Conservation (phyloP, 2,113 vertebrate genomes). For the Cariama cristata region DNA sequence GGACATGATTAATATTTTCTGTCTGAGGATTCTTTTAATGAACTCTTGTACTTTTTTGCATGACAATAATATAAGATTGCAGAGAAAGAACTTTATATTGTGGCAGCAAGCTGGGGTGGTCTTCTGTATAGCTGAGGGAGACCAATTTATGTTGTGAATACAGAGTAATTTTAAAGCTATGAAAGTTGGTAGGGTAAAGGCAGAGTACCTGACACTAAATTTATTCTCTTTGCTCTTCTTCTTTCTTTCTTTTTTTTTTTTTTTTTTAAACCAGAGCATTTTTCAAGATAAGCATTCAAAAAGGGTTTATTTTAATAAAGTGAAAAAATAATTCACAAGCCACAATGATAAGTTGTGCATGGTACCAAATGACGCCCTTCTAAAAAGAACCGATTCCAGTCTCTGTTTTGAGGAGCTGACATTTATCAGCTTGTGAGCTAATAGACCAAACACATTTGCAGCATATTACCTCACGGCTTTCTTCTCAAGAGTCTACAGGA, state of each 20-base stretch:
- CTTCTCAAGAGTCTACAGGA: not conserved
- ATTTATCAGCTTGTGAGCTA: not conserved
- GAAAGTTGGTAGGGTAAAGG: not conserved
- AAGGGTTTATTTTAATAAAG: not conserved
- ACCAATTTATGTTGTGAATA: not conserved
- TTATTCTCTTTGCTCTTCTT: not conserved
- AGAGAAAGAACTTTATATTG: not conserved
- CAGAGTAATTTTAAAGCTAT: not conserved
- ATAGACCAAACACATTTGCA: not conserved
- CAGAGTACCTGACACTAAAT: not conserved
- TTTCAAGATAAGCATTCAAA: not conserved
- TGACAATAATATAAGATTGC: not conserved
- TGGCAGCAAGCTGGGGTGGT: not conserved
- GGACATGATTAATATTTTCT: not conserved
- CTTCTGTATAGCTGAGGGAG: not conserved
- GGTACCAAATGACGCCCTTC: not conserved
- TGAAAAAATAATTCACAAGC: not conserved
- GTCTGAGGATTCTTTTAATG: not conserved
- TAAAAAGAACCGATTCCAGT: not conserved
- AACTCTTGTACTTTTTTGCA: not conserved
- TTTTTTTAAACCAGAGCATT: not conserved
- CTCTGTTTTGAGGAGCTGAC: not conserved
- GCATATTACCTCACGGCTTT: not conserved
- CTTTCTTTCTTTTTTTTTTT: not conserved
- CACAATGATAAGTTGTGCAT: not conserved